Evolutionary conservation across 2,888 invertebrate genomes (phyloP).

Genomic region (Terebella lapidaria): DNA sequence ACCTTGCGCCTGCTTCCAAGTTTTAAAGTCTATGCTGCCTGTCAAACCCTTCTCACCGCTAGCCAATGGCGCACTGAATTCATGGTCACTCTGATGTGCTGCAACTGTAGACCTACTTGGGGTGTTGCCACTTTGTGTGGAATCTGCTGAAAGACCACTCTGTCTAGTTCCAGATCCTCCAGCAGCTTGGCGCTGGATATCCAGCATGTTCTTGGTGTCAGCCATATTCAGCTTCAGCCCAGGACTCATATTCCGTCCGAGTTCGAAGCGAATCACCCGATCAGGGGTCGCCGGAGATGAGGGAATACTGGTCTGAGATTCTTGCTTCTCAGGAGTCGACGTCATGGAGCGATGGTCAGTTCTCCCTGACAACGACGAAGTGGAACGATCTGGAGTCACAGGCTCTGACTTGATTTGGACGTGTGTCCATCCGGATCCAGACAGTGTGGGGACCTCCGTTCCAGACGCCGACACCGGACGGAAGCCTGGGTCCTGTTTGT

Average conservation of each 20-base stretch:
- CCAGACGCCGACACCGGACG: not conserved
- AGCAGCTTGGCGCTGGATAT: not conserved
- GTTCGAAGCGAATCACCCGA: not conserved
- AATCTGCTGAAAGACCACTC: not conserved
- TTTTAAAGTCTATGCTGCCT: no score
- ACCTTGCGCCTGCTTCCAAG: not conserved
- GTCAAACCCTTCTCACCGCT: no score
- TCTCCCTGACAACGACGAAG: constrained; percentile 2
- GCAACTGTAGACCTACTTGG: not conserved
- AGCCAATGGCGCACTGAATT: no score
- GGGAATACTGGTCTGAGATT: not conserved
- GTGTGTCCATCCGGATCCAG: constrained; percentile 15
- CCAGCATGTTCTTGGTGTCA: not conserved
- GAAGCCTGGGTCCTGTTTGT: not conserved
- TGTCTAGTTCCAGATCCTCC: not conserved
- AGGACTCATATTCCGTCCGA: not conserved
- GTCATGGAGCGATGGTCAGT: not conserved
- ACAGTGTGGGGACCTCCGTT: not conserved
- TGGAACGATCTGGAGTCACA: constrained; percentile 3
- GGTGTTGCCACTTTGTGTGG: not conserved
- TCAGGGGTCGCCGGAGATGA: constrained; percentile 5
- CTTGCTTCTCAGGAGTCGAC: constrained; percentile 4
- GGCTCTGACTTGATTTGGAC: constrained; percentile 19
- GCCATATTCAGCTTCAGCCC: not conserved
- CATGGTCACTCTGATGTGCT: no score